phyloP scores from a whole-genome alignment of 2,888 invertebrate species.

The Melipona bicolor region DNA sequence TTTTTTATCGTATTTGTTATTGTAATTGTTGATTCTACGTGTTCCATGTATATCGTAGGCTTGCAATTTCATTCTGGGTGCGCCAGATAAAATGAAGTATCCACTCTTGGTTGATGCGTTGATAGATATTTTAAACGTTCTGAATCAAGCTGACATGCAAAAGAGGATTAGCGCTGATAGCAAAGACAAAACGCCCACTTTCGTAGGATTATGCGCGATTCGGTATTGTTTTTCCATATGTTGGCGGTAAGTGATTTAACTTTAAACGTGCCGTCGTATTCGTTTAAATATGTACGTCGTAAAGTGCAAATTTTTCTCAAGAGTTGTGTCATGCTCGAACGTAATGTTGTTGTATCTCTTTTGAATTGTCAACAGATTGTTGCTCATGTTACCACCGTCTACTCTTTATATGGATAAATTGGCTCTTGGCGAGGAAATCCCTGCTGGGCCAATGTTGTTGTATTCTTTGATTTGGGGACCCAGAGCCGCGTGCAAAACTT shows the following conservation, averaged over 20 bases:
- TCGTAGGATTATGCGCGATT: constrained; percentile 91
- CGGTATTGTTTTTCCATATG: constrained; percentile 96
- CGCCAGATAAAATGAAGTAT: constrained; percentile 96
- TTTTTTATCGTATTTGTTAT: neutral
- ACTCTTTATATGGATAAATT: constrained; percentile 93
- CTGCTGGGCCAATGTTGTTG: constrained; percentile 89
- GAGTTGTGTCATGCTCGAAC: neutral
- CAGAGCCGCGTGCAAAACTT: constrained; percentile 92
- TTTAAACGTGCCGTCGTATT: neutral
- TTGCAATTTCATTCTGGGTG: constrained; percentile 96
- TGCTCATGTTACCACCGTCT: constrained; percentile 95
- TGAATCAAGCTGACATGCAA: constrained; percentile 87
- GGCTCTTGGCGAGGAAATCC: constrained; percentile 87
- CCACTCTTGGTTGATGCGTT: constrained; percentile 93
- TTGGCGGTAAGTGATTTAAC: constrained; percentile 88
- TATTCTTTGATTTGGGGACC: constrained; percentile 96
- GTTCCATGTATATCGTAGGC: constrained; percentile 85
- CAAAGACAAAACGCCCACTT: constrained; percentile 83
- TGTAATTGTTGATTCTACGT: neutral
- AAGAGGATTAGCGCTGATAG: constrained; percentile 76
- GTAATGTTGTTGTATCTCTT: neutral
- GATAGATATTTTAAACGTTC: constrained; percentile 92
- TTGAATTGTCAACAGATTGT: constrained; percentile 85
- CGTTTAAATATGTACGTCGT: neutral
- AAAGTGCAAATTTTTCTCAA: too few species aligned